Evolutionary conservation across 2,113 vertebrate species (phyloP).

Genomic region (Cryptomyrus ogoouensis): DNA sequence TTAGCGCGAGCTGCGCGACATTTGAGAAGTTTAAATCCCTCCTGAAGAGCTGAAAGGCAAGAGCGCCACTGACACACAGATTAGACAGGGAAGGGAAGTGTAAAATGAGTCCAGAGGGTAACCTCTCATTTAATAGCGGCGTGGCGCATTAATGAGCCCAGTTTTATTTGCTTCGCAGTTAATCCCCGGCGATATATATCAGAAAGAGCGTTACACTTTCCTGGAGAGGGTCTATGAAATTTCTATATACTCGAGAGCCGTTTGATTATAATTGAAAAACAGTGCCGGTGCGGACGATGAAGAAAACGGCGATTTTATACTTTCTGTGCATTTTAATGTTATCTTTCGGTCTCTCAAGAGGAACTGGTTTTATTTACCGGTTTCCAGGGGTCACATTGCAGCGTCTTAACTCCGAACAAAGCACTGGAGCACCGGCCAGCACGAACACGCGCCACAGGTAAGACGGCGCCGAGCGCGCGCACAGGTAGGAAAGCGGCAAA

Average conservation of each 20-base stretch:
- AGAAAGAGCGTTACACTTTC: neutral
- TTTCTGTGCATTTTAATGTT: conserved; percentile 48
- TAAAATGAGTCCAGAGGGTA: neutral
- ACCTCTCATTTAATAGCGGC: neutral
- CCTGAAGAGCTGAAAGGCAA: neutral
- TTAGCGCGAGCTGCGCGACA: conserved; percentile 6
- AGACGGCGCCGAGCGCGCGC: neutral
- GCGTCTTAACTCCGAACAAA: conserved; percentile 52
- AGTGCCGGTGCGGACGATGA: conserved; percentile 28
- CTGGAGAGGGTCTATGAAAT: neutral
- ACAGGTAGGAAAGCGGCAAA: neutral
- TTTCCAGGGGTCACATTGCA: conserved; percentile 54
- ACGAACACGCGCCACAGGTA: conserved; percentile 53
- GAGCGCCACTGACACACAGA: neutral
- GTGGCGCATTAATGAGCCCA: neutral
- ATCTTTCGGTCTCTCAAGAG: conserved; percentile 37
- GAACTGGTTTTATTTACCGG: conserved; percentile 59
- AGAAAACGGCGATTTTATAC: conserved; percentile 33
- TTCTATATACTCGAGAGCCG: neutral
- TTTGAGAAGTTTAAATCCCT: conserved; percentile 25
- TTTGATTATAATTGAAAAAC: neutral
- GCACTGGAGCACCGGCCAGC: conserved; percentile 49
- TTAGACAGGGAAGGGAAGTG: neutral
- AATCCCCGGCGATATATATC: neutral
- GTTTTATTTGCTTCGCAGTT: neutral